These are phyloP conservation scores for Mya arenaria DNA, from an alignment of 1,140 invertebrate species.

Conservation along the genomic window DNA sequence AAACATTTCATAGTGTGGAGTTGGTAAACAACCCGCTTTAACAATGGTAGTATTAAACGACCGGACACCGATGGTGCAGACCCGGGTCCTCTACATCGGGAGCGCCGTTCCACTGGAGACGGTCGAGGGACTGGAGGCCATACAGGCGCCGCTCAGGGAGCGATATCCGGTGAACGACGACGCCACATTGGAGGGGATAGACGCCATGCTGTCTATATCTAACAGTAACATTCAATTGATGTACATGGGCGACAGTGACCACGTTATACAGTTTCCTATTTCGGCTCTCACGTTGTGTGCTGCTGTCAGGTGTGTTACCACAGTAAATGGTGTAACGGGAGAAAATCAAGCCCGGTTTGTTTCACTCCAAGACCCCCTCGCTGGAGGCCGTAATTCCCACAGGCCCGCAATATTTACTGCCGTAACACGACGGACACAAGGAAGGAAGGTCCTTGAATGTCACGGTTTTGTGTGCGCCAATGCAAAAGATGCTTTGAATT, in stretches of 20 bases:
- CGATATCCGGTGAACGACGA: conserved; percentile 86
- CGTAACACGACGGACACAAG: conserved; percentile 95
- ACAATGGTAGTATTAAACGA: conserved; percentile 68
- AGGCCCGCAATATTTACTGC: conserved; percentile 98
- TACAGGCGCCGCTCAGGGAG: conserved; percentile 97
- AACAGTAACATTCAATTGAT: conserved; percentile 97
- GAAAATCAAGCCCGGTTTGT: conserved; percentile 88
- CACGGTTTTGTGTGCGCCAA: conserved; percentile 98
- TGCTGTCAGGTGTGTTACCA: conserved; percentile 86
- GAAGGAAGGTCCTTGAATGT: conserved; percentile 99
- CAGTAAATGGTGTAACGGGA: conserved; percentile 68
- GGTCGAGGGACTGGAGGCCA: conserved; percentile 96
- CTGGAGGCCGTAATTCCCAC: conserved; percentile 81
- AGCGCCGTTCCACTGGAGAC: conserved; percentile 98
- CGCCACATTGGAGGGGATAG: conserved; percentile 71
- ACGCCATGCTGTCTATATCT: conserved; percentile 92
- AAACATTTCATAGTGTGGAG: too few relatives aligned
- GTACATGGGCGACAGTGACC: conserved; percentile 97
- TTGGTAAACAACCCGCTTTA: not conserved
- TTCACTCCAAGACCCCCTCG: conserved; percentile 93
- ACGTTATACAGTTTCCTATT: conserved; percentile 98
- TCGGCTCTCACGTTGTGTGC: conserved; percentile 98
- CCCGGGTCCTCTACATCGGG: conserved; percentile 98
- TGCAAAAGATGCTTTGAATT: conserved; percentile 73
- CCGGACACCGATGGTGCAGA: conserved; percentile 79